Evolutionary conservation across 30 jellyfish, hydroid and myxozoan genomes (phyloP).

Genomic region (Aurelia coerulea): DNA sequence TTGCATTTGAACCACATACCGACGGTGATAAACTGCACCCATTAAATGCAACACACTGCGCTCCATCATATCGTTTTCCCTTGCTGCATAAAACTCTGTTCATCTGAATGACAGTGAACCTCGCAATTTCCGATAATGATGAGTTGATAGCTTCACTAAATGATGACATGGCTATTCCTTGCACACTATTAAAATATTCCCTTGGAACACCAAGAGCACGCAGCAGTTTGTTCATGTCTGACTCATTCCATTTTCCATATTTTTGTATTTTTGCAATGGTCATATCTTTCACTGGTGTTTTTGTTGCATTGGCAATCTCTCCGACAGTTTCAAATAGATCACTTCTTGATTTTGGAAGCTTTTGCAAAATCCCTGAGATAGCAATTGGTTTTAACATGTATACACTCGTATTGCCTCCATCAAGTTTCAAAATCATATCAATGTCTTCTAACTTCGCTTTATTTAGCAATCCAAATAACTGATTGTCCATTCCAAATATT

Average conservation of each 20-base stretch:
- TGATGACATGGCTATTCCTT: background rate
- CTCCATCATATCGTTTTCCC: slow-evolving; percentile 5
- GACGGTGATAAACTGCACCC: slow-evolving; percentile 7
- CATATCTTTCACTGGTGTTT: background rate
- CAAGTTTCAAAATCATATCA: background rate
- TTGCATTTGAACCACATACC: slow-evolving; percentile 5
- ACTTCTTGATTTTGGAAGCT: background rate
- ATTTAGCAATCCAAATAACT: background rate
- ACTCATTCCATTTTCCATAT: background rate
- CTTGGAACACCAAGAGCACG: background rate
- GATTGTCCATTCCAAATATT: background rate
- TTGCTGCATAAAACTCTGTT: background rate
- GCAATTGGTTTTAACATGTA: background rate
- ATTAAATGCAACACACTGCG: background rate
- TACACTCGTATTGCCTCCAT: background rate
- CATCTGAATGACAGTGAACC: background rate
- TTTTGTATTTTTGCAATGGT: background rate
- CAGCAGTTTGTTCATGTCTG: background rate
- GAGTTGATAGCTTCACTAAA: background rate
- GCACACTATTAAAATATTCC: background rate
- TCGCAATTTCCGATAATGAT: background rate
- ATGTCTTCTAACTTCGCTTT: background rate
- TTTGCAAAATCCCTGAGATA: background rate
- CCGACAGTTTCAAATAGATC: background rate
- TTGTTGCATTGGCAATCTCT: background rate